Evolutionary conservation across 2,113 vertebrate genomes (phyloP).

Genomic region (Xyliphius kryptos): DNA sequence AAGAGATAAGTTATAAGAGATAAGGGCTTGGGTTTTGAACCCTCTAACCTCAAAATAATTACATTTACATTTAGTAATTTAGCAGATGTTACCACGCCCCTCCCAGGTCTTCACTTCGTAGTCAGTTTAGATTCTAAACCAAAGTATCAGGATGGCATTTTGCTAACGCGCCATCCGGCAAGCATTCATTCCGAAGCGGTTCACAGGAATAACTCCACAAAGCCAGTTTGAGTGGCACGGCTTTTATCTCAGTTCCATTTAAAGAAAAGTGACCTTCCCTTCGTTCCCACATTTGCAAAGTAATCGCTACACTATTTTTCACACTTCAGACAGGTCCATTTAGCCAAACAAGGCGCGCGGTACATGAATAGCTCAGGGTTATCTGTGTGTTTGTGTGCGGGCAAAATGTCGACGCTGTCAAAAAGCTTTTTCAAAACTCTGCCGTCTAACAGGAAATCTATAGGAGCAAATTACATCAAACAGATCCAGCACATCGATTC

Average conservation of each 20-base stretch:
- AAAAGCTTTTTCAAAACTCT: slow-evolving; percentile 23
- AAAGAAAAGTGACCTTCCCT: slow-evolving; percentile 13
- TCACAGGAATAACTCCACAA: not conserved
- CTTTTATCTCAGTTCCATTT: slow-evolving; percentile 4
- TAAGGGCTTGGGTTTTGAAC: too few species aligned
- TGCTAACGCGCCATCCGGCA: too few species aligned
- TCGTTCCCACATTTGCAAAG: not conserved
- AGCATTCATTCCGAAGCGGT: too few species aligned
- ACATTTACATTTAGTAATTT: too few species aligned
- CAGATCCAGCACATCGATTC: slow-evolving; percentile 29
- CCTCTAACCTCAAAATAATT: too few species aligned
- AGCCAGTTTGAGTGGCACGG: too few species aligned
- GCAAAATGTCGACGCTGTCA: slow-evolving; percentile 7
- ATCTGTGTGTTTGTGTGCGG: not conserved
- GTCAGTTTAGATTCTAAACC: too few species aligned
- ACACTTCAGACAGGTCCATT: slow-evolving; percentile 28
- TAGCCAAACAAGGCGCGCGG: slow-evolving; percentile 29
- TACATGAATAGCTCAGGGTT: slow-evolving; percentile 29
- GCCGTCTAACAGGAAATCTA: slow-evolving; percentile 15
- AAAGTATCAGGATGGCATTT: too few species aligned
- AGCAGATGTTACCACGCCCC: too few species aligned
- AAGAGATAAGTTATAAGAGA: too few species aligned
- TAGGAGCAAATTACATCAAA: slow-evolving; percentile 13
- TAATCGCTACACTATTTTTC: slow-evolving; percentile 24
- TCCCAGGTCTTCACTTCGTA: too few species aligned